Percentiles rank a stretch among this genome's conserved stretches.
Conservation (phyloP, 2,113 vertebrate genomes). For the Dasyurus viverrinus region DNA sequence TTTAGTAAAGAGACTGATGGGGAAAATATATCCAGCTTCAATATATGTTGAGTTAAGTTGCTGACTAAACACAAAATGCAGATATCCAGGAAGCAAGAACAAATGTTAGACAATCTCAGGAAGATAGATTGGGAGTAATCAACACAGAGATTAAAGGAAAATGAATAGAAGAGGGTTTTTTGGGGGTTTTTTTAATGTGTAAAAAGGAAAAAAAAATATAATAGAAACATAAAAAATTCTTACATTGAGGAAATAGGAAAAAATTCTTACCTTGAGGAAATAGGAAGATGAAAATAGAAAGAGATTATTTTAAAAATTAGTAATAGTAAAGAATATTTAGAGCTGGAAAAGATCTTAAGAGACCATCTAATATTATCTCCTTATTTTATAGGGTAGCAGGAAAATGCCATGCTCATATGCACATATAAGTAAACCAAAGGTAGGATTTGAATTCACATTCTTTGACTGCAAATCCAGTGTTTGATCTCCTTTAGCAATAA, state of each 20-base stretch:
- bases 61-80: not conserved
- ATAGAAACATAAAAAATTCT: not conserved
- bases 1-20: not conserved
- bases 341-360: not conserved
- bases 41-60: not conserved
- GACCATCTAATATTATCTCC: not conserved
- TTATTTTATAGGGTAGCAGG: not conserved
- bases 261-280: not conserved
- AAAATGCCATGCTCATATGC: not conserved
- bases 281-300: not conserved
- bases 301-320: not conserved
- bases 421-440: not conserved
- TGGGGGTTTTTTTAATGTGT: not conserved
- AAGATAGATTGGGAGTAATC: not conserved
- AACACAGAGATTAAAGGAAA: not conserved
- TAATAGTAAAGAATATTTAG: not conserved
- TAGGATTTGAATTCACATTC: not conserved
- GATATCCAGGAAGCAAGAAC: not conserved
- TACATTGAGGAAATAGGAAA: not conserved
- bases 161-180: not conserved
- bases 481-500: not conserved
- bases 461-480: not conserved
- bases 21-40: not conserved
- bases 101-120: not conserved
- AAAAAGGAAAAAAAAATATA: not conserved